Evolutionary conservation across 2,113 vertebrate species (phyloP).

Genomic region (Catharus bicknelli): DNA sequence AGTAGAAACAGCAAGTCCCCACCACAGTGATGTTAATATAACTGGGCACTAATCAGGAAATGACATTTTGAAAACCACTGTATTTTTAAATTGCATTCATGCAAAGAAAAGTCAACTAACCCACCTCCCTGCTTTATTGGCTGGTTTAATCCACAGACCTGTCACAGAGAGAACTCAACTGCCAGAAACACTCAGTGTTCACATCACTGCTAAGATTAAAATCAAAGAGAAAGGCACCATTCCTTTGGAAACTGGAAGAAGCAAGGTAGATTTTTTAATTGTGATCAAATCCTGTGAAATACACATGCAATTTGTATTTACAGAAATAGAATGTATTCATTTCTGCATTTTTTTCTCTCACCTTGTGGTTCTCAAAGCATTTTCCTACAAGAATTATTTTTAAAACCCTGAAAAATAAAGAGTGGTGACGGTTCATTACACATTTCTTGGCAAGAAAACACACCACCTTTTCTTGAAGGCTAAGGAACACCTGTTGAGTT

Average conservation of each 20-base stretch:
- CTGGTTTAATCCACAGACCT: not conserved
- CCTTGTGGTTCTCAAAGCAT: not conserved
- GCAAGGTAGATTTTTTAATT: not conserved
- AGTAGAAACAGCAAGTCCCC: not conserved
- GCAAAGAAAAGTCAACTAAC: not conserved
- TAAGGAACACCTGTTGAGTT: not conserved
- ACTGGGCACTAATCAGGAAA: not conserved
- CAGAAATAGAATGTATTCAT: not conserved
- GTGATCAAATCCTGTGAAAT: not conserved
- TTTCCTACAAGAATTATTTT: not conserved
- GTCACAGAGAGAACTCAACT: not conserved
- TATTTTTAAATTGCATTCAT: conserved; percentile 5
- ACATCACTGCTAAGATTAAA: not conserved
- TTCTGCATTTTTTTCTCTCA: not conserved
- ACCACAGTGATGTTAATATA: not conserved
- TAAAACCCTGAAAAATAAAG: not conserved
- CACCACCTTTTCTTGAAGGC: not conserved
- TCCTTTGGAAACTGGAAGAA: not conserved
- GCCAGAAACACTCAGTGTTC: not conserved
- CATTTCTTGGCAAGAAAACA: not conserved
- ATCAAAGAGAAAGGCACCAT: not conserved
- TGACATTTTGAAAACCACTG: not conserved
- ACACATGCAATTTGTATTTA: not conserved
- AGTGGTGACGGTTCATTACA: not conserved
- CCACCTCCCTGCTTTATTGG: not conserved